phyloP scores from a whole-genome alignment of 2,113 vertebrate genomes.

The Nyctibius bracteatus region DNA sequence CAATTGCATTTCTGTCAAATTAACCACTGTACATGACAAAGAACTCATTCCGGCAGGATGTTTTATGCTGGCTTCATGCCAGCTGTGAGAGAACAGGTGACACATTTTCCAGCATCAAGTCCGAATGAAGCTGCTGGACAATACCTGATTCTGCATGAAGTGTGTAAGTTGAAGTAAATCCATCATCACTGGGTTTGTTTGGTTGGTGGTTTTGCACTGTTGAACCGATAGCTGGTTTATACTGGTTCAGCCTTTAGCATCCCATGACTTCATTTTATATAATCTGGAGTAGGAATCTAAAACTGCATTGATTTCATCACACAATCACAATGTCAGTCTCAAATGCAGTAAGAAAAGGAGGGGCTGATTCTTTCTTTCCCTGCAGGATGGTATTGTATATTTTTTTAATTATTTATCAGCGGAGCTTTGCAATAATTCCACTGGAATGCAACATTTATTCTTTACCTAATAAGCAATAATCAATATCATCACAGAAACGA shows the following conservation, averaged over 20 bases:
- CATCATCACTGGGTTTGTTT: background rate
- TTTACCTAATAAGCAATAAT: background rate
- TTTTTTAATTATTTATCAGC: background rate
- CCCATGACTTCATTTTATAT: background rate
- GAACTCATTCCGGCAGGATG: background rate
- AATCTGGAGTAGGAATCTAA: background rate
- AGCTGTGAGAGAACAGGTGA: background rate
- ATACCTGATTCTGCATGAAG: background rate
- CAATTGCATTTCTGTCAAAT: background rate
- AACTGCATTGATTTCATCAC: background rate
- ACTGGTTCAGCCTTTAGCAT: background rate
- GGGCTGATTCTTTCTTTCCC: background rate
- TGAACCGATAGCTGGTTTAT: background rate
- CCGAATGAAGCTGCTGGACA: background rate
- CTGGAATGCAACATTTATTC: background rate
- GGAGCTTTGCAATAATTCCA: background rate
- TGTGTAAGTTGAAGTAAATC: background rate
- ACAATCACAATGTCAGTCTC: background rate
- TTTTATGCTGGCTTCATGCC: background rate
- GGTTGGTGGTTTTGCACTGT: background rate
- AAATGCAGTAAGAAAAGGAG: background rate
- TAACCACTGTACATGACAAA: background rate
- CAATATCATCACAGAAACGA: background rate
- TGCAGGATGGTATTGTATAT: background rate
- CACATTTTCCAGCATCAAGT: background rate